These are phyloP conservation scores for Paralinhomoeus sp. DNA, from an alignment of 2,888 invertebrate species.

Conservation along the genomic window DNA sequence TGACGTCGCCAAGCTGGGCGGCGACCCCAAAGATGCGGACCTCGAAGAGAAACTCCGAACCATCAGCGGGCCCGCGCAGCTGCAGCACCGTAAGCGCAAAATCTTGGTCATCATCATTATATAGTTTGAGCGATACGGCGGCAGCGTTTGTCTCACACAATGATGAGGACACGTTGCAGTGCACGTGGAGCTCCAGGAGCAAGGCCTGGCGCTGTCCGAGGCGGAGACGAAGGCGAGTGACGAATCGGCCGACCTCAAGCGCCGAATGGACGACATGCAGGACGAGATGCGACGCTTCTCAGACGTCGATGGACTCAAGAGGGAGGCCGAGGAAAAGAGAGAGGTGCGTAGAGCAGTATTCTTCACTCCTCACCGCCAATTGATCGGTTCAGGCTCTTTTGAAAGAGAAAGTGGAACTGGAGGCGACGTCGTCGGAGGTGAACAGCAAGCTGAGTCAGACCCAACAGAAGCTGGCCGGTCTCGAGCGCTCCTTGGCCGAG, in stretches of 20 bases:
- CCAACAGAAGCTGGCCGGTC: slow-evolving; percentile 33
- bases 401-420: slow-evolving; percentile 32
- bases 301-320: slow-evolving; percentile 31
- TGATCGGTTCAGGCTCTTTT: background rate
- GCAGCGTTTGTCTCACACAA: too few species aligned
- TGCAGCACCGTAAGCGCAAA: too few species aligned
- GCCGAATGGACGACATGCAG: slow-evolving; percentile 34
- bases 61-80: too few species aligned
- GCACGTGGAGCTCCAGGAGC: slow-evolving; percentile 17
- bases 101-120: too few species aligned
- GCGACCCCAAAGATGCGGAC: background rate
- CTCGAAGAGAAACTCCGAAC: background rate
- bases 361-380: too few species aligned
- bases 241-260: slow-evolving; percentile 32
- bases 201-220: slow-evolving; percentile 35
- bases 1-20: slow-evolving; percentile 16
- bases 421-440: slow-evolving; percentile 27
- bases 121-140: too few species aligned
- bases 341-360: background rate
- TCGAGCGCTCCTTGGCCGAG: slow-evolving; percentile 41
- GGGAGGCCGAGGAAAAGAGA: slow-evolving; percentile 35
- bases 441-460: slow-evolving; percentile 35
- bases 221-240: slow-evolving; percentile 43
- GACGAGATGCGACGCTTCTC: slow-evolving; percentile 18
- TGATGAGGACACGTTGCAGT: slow-evolving; percentile 17